Evolutionary conservation across 1,140 invertebrate genomes (phyloP), one percentile per base, ranked within the genome.

Genomic region (Chionoecetes opilio): DNA sequence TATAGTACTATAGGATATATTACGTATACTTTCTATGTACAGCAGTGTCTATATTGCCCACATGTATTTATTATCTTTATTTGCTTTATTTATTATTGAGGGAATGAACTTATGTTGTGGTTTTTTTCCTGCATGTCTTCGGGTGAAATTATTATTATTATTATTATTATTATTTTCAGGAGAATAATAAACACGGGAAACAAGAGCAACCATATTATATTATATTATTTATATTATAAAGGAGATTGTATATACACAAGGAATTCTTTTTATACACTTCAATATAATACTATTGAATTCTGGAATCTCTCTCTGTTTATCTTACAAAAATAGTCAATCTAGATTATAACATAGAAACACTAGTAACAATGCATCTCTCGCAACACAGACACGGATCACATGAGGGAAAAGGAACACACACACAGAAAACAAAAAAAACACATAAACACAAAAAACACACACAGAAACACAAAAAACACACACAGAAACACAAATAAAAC

Each of bases 211-310:
- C 84, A 31, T 91, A 75, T 53, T 93, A 85, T 92, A 92, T 92
- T 92, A 92, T 93, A 93, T 93, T 93, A 93, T 93, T 93, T 86
- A 84, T 84, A 84, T 82, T 92, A 92, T 84, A 84, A 92, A 84
- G 82, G 91, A 84, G 82, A 93, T 93, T 53, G 92, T 93, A 93
- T 93, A 29, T 93, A 93, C 92, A 93, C 92, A 93, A 11, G 9
- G 92, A 93, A 87, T 93, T n/a, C n/a, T n/a, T n/a, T n/a, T n/a
- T n/a, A n/a, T 93, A 93, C 92, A 93, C 84, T 53, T 93, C 86
- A 41, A 86, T 86, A 93, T 93, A 93, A 93, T 93, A 93, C 92
- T 93, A 93, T 93, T 35, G 82, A 93, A 93, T 93, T 93, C 38
- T 85, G 26, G 29, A 93, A 32, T 53, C 41, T 85, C 38, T 53